A percentile compares a stretch with the other conserved stretches of the same genome.
Conservation (phyloP, 1,140 invertebrate species). For the Drosophila arizonae region DNA sequence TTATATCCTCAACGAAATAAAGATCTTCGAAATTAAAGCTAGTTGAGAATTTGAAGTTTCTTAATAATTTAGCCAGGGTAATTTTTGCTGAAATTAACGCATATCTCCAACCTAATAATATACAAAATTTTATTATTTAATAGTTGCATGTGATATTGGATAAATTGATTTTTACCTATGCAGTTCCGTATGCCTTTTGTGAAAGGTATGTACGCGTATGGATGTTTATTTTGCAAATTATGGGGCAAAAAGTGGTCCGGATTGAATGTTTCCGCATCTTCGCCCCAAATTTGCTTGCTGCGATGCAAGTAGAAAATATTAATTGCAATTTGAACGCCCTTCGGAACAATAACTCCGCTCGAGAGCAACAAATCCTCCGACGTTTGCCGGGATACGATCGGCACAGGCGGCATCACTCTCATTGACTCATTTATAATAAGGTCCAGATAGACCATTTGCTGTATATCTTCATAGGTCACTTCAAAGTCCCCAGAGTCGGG, state of each 20-base stretch:
- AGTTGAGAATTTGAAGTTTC: slow-evolving; percentile 68
- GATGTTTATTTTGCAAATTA: slow-evolving; percentile 61
- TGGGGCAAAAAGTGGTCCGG: slow-evolving; percentile 76
- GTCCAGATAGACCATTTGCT: slow-evolving; percentile 87
- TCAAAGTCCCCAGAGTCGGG: slow-evolving; percentile 82
- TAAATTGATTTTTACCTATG: slow-evolving; percentile 58
- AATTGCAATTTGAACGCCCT: slow-evolving; percentile 61
- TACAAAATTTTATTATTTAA: too few relatives aligned
- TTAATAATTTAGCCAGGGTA: slow-evolving; percentile 64
- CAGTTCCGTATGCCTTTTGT: slow-evolving; percentile 76
- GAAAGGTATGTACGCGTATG: slow-evolving; percentile 78
- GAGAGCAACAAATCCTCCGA: slow-evolving; percentile 59
- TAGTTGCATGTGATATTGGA: not conserved
- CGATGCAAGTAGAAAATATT: slow-evolving; percentile 70
- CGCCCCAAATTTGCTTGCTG: slow-evolving; percentile 68
- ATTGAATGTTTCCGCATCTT: slow-evolving; percentile 69
- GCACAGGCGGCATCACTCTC: slow-evolving; percentile 82
- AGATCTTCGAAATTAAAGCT: slow-evolving; percentile 69
- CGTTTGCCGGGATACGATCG: slow-evolving; percentile 65
- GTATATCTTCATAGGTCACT: slow-evolving; percentile 84
- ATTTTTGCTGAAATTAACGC: slow-evolving; percentile 71
- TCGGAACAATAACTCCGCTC: slow-evolving; percentile 61
- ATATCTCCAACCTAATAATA: slow-evolving; percentile 71
- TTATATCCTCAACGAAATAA: slow-evolving; percentile 75
- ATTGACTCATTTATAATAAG: slow-evolving; percentile 87